Evolutionary conservation across 2,113 vertebrate genomes (phyloP), one percentile per base, ranked within the genome.

Genomic region (Cynopterus brachyotis): DNA sequence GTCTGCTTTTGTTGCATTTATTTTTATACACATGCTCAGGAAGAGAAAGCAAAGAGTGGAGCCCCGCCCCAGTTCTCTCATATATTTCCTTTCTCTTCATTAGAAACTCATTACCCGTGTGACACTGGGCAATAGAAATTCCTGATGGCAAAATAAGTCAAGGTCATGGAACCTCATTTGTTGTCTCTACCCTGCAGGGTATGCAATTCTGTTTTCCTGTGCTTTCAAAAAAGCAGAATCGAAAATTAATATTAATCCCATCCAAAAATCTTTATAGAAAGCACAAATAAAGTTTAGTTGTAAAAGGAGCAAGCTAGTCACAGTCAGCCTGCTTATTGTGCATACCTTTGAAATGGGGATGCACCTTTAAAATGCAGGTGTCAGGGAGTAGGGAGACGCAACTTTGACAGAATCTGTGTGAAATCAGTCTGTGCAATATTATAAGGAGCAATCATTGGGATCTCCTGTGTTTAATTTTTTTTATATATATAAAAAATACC

Each of bases 1-100:
- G 50, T 83, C 96, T 87, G 62, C 88, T 42, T 94, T 53, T 22
- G 79, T 15, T 90, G 40, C 1, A 42, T 88, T 96, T 93, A 42
- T 66, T 97, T 87, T 85, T 94, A 73, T 55, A 76, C 57, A 47
- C 92, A 6, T 1, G 2, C 30, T 32, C 22, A 40, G 69, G 60
- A 69, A 94, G 66, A 87, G 10, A 82, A 95, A 88, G 45, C 70
- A 45, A 5, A 78, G 66, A 92, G 11, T 24, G 50, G 84, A 66
- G 70, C 53, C 92, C 78, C 40, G 30, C 9, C 64, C 79, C 4
- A 42, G 0, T 59, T 96, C 15, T 92, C 95, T 62, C 57, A 55
- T 30, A 1, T 6, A 0, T 76, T 47, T 67, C 7, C 4, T 60
- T 79, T 19, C 19, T 47, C 96, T 96, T 84, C 42, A 90, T 40